Evolutionary conservation across 2,797 vertebrate genomes (phyloP), one percentile per base, ranked within the genome.

Genomic region (Acipenser oxyrinchus): DNA sequence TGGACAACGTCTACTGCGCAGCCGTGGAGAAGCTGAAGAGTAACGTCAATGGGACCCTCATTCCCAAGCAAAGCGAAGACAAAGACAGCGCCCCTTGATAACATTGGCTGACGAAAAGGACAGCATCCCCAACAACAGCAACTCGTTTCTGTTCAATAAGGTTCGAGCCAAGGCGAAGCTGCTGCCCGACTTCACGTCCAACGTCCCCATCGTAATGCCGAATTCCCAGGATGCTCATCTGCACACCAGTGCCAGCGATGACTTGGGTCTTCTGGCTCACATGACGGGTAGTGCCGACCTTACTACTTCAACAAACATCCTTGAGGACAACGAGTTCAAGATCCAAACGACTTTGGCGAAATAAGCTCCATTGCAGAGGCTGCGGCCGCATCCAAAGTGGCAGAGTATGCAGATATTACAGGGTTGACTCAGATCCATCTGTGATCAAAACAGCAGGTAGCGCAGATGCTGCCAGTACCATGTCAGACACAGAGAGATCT

Each of bases 21-120:
- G 95, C 94, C 15, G 95, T 99, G 57, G 94, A 95, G 78, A 97
- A 97, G 67, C 90, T 99, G 10, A 96, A 96, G 60, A 92, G 88
- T 74, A 93, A 87, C 58, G 88, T 89, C 61, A 86, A 89, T 70
- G 87, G 86, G 72, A 88, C 88, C 72, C 37, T 37, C 37, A 5
- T 37, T 37, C 37, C 37, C 37, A 37, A 37, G 37, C 94, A 94
- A 75, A 94, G 88, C 48, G 94, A 96, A 55, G 91, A 94, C 48
- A 97, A 95, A 77, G 87, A 91, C 76, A 91, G 94, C 69, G 95
- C 10, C 96, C 96, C 0, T 87, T 99, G 77, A 99, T 99, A 82
- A 98, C 96, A 1, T 72, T 99, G 68, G 96, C 94, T 12, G 96
- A 99, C 68, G 96, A 99, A 78, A 99, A 99, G 79, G 96, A 99